Conservation (phyloP, 2,797 vertebrate species). For the Hyperoplus lanceolatus region DNA sequence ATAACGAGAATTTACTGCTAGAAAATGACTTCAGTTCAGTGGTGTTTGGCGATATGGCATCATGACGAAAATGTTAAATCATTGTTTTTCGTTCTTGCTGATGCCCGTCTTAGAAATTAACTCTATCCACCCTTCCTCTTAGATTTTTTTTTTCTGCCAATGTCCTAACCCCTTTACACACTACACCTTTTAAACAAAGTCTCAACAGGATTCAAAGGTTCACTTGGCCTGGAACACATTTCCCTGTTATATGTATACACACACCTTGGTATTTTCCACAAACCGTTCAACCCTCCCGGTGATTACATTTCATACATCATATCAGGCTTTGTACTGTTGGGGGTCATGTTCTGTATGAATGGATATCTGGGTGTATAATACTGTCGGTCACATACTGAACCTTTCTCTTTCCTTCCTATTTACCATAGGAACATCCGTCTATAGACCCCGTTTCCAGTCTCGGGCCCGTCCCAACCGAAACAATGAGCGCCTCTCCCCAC, state of each 20-base stretch:
- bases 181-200: neutral
- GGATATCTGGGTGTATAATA: slow-evolving; percentile 16
- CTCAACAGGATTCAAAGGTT: slow-evolving; percentile 17
- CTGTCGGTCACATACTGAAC: slow-evolving; percentile 32
- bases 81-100: too few relatives aligned
- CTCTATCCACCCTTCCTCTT: too few relatives aligned
- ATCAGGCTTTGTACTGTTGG: neutral
- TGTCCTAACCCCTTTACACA: too few relatives aligned
- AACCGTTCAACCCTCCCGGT: neutral
- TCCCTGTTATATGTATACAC: too few relatives aligned
- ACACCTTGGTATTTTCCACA: too few relatives aligned
- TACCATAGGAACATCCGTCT: slow-evolving; percentile 55
- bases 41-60: too few relatives aligned
- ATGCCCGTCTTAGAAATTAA: too few relatives aligned
- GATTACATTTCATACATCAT: neutral
- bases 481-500: slow-evolving; percentile 79
- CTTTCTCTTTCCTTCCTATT: slow-evolving; percentile 61
- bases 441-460: slow-evolving; percentile 28
- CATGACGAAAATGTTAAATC: too few relatives aligned
- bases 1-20: too few relatives aligned
- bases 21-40: too few relatives aligned
- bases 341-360: neutral
- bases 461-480: slow-evolving; percentile 36
- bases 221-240: slow-evolving; percentile 27
- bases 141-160: too few relatives aligned